A percentile compares a stretch with the other conserved stretches of the same genome.
phyloP scores from a whole-genome alignment of 2,113 vertebrate genomes.

The Callopanchax toddi region DNA sequence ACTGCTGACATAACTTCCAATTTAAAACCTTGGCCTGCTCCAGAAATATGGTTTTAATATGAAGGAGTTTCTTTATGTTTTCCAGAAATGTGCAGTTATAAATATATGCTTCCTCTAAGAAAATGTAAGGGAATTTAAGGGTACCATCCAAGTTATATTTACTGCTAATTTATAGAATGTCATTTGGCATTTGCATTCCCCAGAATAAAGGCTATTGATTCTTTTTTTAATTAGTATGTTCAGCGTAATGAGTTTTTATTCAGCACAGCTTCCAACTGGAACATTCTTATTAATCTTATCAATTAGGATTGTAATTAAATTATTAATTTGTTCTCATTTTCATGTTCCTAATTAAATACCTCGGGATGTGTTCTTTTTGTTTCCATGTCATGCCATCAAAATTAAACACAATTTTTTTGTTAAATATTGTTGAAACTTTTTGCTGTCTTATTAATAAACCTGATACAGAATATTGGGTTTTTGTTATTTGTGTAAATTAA shows the following conservation, averaged over 20 bases:
- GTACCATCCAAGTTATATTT: background rate
- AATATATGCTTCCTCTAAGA: constrained; percentile 6
- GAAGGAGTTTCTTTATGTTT: too few relatives aligned
- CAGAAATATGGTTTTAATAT: too few relatives aligned
- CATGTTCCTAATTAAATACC: constrained; percentile 1
- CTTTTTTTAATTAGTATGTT: background rate
- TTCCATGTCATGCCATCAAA: too few relatives aligned
- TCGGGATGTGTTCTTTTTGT: background rate
- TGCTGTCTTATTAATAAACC: background rate
- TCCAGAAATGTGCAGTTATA: too few relatives aligned
- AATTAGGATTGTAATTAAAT: background rate
- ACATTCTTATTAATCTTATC: background rate
- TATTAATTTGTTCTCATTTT: background rate
- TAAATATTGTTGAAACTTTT: too few relatives aligned
- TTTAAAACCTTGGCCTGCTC: too few relatives aligned
- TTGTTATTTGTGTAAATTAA: too few relatives aligned
- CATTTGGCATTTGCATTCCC: background rate
- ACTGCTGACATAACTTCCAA: constrained; percentile 13
- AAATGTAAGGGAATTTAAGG: background rate
- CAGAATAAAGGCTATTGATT: background rate
- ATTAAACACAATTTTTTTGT: too few relatives aligned
- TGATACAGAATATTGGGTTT: too few relatives aligned
- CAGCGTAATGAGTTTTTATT: background rate
- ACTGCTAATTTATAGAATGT: background rate
- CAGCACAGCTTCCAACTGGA: background rate